phyloP scores from a whole-genome alignment of 2,797 vertebrate genomes.

The Netta rufina region DNA sequence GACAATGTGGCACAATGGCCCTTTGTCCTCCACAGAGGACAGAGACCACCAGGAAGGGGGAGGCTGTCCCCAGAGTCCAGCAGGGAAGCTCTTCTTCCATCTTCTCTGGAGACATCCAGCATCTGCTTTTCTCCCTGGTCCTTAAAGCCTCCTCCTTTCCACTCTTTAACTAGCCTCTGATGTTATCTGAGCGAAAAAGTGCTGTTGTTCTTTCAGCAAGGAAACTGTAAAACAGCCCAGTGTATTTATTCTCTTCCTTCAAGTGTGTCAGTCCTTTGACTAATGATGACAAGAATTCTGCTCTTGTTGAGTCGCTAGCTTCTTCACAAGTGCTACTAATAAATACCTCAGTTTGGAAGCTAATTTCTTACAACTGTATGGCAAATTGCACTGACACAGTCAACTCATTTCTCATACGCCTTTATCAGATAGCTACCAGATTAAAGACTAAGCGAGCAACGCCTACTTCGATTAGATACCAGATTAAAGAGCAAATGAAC shows the following conservation, averaged over 20 bases:
- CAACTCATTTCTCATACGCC: not conserved
- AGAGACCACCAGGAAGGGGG: not conserved
- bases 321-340: not conserved
- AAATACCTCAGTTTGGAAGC: not conserved
- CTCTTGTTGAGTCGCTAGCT: not conserved
- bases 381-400: conserved; percentile 3
- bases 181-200: not conserved
- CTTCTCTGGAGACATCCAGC: not conserved
- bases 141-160: not conserved
- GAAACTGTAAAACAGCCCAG: not conserved
- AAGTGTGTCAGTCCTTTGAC: not conserved
- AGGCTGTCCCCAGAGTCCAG: not conserved
- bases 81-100: not conserved
- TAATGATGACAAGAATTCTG: conserved; percentile 22
- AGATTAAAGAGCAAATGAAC: conserved; percentile 11
- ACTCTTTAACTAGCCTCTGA: not conserved
- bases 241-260: not conserved
- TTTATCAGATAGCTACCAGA: conserved; percentile 18
- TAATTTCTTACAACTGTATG: conserved; percentile 19
- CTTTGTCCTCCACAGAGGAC: not conserved
- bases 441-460: conserved; percentile 6
- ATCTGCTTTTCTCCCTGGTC: not conserved
- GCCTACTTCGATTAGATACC: not conserved
- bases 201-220: not conserved
- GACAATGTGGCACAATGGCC: not conserved